These are phyloP conservation scores for Colossoma macropomum DNA, from an alignment of 2,113 vertebrate species.

Conservation along the genomic window DNA sequence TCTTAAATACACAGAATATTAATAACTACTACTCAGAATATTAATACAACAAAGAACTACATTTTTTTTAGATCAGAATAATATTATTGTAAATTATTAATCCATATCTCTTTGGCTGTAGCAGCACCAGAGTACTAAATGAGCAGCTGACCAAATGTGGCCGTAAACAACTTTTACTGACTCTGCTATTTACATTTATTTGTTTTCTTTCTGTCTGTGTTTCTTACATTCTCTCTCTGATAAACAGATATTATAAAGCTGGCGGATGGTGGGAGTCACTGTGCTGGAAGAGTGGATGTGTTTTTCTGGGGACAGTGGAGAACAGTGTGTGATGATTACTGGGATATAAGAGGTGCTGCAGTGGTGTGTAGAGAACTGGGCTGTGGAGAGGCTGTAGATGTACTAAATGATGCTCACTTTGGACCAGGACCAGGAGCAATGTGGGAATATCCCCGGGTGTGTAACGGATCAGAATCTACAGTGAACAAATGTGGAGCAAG, in stretches of 20 bases:
- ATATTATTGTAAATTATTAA: too few species aligned
- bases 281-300: slow-evolving; percentile 47
- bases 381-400: slow-evolving; percentile 53
- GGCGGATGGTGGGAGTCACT: slow-evolving; percentile 30
- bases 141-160: too few species aligned
- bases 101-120: too few species aligned
- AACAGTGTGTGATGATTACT: slow-evolving; percentile 50
- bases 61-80: too few species aligned
- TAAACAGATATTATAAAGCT: slow-evolving; percentile 24
- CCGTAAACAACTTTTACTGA: too few species aligned
- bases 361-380: slow-evolving; percentile 58
- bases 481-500: neutral
- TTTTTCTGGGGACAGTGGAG: slow-evolving; percentile 2
- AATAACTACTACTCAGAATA: too few species aligned
- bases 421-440: slow-evolving; percentile 8
- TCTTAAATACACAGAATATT: too few species aligned
- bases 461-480: slow-evolving; percentile 12
- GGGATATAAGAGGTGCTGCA: slow-evolving; percentile 50
- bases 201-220: neutral
- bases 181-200: too few species aligned
- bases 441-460: neutral
- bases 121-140: too few species aligned
- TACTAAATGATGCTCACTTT: neutral
- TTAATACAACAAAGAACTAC: too few species aligned
- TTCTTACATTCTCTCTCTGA: neutral